Percentiles rank a stretch among this genome's conserved stretches.
Conservation (phyloP, 1,140 invertebrate species). For the Tenebrio molitor region DNA sequence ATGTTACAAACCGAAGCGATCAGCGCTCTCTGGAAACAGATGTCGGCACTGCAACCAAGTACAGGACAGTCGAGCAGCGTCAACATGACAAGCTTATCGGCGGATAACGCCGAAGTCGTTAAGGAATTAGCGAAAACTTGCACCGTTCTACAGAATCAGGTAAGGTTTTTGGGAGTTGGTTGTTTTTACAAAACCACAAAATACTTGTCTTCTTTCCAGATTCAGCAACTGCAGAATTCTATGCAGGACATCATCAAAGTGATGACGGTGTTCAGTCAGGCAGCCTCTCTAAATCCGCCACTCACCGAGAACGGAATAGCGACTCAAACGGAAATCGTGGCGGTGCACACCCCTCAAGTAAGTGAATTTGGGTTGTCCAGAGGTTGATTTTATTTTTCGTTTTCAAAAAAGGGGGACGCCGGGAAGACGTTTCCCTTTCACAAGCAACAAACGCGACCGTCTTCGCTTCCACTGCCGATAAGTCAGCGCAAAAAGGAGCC, state of each 20-base stretch:
- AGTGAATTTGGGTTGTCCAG: constrained; percentile 1
- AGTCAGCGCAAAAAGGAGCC: constrained; percentile 59
- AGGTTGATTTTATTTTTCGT: constrained; percentile 14
- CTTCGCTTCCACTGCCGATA: constrained; percentile 63
- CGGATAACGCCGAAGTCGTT: constrained; percentile 62
- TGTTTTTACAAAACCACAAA: neutral
- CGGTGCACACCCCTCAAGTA: constrained; percentile 80
- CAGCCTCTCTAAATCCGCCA: constrained; percentile 66
- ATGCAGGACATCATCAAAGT: constrained; percentile 82
- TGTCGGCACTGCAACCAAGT: constrained; percentile 76
- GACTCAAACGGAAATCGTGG: constrained; percentile 84
- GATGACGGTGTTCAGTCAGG: constrained; percentile 70
- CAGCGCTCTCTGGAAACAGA: constrained; percentile 91
- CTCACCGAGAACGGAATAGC: constrained; percentile 71
- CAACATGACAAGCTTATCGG: constrained; percentile 56
- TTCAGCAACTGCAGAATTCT: constrained; percentile 81
- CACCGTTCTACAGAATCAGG: constrained; percentile 68
- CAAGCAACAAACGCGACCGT: constrained; percentile 64
- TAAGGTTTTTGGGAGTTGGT: constrained; percentile 41
- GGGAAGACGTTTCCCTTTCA: constrained; percentile 65
- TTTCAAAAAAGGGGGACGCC: constrained; percentile 59
- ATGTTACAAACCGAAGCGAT: constrained; percentile 92
- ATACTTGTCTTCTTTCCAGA: constrained; percentile 66
- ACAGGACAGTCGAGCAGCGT: constrained; percentile 37
- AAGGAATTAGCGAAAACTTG: constrained; percentile 69